These are phyloP conservation scores for Subanguina moxae DNA, from an alignment of 1,140 invertebrate genomes.

Conservation along the genomic window DNA sequence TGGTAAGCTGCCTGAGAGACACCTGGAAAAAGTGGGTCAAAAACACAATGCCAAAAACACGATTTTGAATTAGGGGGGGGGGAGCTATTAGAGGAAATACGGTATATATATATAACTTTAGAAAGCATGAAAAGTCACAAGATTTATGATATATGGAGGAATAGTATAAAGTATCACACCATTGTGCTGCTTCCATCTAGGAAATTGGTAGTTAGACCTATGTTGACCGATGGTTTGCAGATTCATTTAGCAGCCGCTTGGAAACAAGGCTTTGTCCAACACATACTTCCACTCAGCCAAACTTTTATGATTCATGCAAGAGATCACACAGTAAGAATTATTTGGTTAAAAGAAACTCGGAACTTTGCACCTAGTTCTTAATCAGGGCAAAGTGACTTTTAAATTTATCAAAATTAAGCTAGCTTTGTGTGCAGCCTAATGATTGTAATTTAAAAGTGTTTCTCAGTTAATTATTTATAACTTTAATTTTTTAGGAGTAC, in stretches of 20 bases:
- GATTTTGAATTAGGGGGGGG: no score
- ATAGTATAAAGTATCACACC: slow-evolving; percentile 7
- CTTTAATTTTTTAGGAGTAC: background rate
- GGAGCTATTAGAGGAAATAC: no score
- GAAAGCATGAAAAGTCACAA: slow-evolving; percentile 15
- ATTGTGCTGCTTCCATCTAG: background rate
- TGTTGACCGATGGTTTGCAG: slow-evolving; percentile 4
- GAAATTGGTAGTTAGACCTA: slow-evolving; percentile 5
- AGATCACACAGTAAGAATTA: slow-evolving; percentile 7
- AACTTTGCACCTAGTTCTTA: no score
- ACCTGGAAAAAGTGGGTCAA: no score
- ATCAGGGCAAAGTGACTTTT: no score
- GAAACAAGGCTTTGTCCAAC: background rate
- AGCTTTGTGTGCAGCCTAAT: background rate
- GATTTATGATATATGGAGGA: slow-evolving; percentile 14
- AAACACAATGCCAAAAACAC: no score
- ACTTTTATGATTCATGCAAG: slow-evolving; percentile 13
- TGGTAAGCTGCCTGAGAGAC: no score
- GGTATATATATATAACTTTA: slow-evolving; percentile 1
- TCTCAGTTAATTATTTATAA: background rate
- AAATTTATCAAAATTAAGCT: background rate
- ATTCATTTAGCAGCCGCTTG: background rate
- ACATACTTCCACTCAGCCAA: background rate
- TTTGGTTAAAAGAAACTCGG: background rate
- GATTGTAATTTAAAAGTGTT: background rate